Evolutionary conservation across 1,140 invertebrate genomes (phyloP).

Genomic region (Nebria ingens): DNA sequence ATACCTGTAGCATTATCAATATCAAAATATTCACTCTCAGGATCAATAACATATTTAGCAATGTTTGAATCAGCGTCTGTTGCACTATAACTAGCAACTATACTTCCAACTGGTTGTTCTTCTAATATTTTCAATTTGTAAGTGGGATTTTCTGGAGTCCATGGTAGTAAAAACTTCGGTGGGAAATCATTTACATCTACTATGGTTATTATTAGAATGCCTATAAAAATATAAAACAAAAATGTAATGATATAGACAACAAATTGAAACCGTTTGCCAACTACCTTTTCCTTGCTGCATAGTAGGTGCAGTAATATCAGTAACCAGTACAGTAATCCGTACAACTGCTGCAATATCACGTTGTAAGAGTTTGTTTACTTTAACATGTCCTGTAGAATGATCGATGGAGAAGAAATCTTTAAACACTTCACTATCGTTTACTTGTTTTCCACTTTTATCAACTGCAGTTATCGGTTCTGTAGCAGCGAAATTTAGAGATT

Average conservation of each 20-base stretch:
- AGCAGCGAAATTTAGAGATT: constrained; percentile 59
- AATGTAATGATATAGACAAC: not conserved
- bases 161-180: constrained; percentile 54
- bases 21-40: constrained; percentile 61
- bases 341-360: constrained; percentile 62
- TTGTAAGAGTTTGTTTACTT: constrained; percentile 52
- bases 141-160: constrained; percentile 57
- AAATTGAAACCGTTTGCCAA: too few relatives aligned
- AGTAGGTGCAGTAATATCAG: constrained; percentile 65
- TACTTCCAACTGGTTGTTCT: constrained; percentile 70
- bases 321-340: constrained; percentile 66
- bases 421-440: constrained; percentile 43
- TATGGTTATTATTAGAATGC: constrained; percentile 73
- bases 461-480: constrained; percentile 62
- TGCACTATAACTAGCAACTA: constrained; percentile 69
- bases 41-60: constrained; percentile 59
- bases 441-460: constrained; percentile 70
- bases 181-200: constrained; percentile 66
- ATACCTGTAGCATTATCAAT: constrained; percentile 64
- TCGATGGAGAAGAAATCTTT: constrained; percentile 66
- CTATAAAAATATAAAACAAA: constrained; percentile 37
- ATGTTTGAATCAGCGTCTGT: constrained; percentile 76
- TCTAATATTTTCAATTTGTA: constrained; percentile 65
- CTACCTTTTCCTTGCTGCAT: constrained; percentile 68
- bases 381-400: constrained; percentile 56